A percentile compares a stretch with the other conserved stretches of the same genome.
These are phyloP conservation scores for Sminthurinus aureus DNA, from an alignment of 2,888 invertebrate genomes.

Conservation along the genomic window DNA sequence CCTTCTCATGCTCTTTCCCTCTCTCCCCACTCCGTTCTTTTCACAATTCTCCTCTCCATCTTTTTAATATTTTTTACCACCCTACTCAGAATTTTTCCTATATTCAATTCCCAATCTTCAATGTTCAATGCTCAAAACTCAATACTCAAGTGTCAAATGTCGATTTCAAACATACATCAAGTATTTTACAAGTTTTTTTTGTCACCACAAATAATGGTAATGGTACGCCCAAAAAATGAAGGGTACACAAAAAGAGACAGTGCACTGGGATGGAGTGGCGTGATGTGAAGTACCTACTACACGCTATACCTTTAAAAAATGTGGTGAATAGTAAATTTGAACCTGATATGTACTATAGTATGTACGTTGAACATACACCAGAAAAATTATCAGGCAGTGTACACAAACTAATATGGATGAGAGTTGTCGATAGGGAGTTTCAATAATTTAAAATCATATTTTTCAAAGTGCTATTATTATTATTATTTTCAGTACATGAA, in stretches of 20 bases:
- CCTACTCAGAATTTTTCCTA: background rate
- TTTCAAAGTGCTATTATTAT: background rate
- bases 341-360: too few relatives aligned
- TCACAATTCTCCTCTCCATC: background rate
- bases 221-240: background rate
- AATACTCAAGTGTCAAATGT: background rate
- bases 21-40: background rate
- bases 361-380: too few relatives aligned
- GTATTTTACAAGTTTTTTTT: constrained; percentile 4
- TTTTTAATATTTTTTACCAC: background rate
- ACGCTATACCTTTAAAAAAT: too few relatives aligned
- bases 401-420: background rate
- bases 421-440: background rate
- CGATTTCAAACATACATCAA: background rate
- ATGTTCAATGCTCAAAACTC: background rate
- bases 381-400: too few relatives aligned
- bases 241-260: background rate
- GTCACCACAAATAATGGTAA: background rate
- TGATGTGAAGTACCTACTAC: too few relatives aligned
- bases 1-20: background rate
- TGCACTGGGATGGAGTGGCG: background rate
- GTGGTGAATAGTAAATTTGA: too few relatives aligned
- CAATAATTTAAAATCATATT: background rate
- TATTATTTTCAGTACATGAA: too few relatives aligned
- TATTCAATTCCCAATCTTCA: background rate